Conservation (phyloP, 92 coral and sea anemone genomes). For the Zoanthus sansibaricus region DNA sequence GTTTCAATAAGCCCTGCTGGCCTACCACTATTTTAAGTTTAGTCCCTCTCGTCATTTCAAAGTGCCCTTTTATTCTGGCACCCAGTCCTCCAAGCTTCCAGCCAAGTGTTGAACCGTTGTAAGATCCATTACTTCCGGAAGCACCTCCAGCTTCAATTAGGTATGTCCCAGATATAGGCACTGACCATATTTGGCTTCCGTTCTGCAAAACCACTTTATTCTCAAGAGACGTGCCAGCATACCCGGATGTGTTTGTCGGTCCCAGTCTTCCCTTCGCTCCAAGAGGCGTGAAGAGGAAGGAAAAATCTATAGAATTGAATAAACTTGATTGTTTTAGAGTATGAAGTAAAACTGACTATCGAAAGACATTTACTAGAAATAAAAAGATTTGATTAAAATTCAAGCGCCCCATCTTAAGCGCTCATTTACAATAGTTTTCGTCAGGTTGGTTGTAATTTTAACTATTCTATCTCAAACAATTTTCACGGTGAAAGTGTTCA, state of each 20-base stretch:
- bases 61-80: conserved; percentile 81
- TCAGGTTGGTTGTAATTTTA: too few relatives aligned
- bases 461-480: too few relatives aligned
- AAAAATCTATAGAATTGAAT: conserved; percentile 55
- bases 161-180: conserved; percentile 84
- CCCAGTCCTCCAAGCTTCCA: conserved; percentile 84
- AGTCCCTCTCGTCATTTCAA: conserved; percentile 68
- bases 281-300: conserved; percentile 76
- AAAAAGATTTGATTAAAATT: too few relatives aligned
- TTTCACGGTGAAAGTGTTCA: too few relatives aligned
- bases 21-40: conserved; percentile 81
- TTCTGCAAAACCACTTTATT: conserved; percentile 63
- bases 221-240: conserved; percentile 82
- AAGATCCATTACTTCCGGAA: conserved; percentile 82
- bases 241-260: conserved; percentile 71
- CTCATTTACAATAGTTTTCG: too few relatives aligned
- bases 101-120: not conserved
- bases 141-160: conserved; percentile 90
- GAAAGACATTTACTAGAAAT: too few relatives aligned
- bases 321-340: too few relatives aligned
- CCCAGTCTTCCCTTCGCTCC: conserved; percentile 75
- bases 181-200: conserved; percentile 91
- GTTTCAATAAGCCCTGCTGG: conserved; percentile 69
- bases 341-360: too few relatives aligned
- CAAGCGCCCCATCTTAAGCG: too few relatives aligned